Conservation (phyloP, 64 coral and sea anemone genomes). For the Actinia tenebrosa region DNA sequence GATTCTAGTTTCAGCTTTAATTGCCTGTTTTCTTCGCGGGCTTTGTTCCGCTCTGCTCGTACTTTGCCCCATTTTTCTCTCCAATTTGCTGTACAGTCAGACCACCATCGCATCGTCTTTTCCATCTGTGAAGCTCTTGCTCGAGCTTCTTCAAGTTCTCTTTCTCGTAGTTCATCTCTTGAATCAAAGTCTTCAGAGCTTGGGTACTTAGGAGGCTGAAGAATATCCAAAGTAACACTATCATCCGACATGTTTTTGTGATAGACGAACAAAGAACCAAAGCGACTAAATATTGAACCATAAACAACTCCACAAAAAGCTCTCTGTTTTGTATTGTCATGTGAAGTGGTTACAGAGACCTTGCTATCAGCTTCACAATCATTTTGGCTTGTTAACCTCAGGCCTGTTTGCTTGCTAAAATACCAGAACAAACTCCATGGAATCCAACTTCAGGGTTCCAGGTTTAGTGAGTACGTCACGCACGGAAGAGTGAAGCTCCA, state of each 20-base stretch:
- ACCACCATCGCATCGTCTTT: slow-evolving; percentile 99
- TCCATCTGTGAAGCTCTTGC: slow-evolving; percentile 90
- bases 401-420: not conserved
- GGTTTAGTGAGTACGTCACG: not conserved
- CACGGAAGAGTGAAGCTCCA: not conserved
- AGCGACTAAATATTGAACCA: not conserved
- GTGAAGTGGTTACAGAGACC: not conserved
- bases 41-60: slow-evolving; percentile 88
- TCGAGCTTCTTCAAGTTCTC: slow-evolving; percentile 89
- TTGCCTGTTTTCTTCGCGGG: slow-evolving; percentile 86
- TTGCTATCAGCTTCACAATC: not conserved
- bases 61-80: slow-evolving; percentile 99
- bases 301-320: not conserved
- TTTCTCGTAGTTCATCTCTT: slow-evolving; percentile 73
- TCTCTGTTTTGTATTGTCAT: not conserved
- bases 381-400: not conserved
- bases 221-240: slow-evolving; percentile 12
- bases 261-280: not conserved
- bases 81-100: slow-evolving; percentile 92
- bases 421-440: not conserved
- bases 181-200: slow-evolving; percentile 73
- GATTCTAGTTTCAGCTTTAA: slow-evolving; percentile 87
- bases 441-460: not conserved
- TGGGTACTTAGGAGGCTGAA: slow-evolving; percentile 52
- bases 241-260: slow-evolving; percentile 4